phyloP scores from a whole-genome alignment of 2,888 invertebrate species.

The Tortrix viridana region DNA sequence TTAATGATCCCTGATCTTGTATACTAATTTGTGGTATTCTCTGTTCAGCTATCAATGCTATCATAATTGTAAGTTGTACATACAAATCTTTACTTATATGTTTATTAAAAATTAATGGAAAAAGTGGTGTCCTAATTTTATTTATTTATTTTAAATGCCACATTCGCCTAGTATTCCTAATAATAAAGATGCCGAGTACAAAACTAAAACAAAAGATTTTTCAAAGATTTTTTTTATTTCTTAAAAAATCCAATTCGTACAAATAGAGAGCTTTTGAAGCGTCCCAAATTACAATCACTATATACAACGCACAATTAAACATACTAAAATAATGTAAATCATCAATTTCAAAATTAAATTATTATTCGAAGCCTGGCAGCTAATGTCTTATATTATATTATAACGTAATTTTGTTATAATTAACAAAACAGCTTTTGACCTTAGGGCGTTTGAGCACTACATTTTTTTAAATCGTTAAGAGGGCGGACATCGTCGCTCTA shows the following conservation, averaged over 20 bases:
- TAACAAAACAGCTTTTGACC: too few species aligned
- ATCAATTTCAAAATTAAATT: slow-evolving; percentile 9
- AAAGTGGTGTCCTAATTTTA: too few species aligned
- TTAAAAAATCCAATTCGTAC: slow-evolving; percentile 18
- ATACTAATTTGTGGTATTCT: slow-evolving; percentile 20
- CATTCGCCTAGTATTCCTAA: too few species aligned
- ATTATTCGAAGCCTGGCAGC: slow-evolving; percentile 3
- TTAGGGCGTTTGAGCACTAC: too few species aligned
- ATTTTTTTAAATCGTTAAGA: too few species aligned
- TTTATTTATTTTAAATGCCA: too few species aligned
- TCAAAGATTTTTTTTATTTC: slow-evolving; percentile 24
- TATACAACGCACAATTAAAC: slow-evolving; percentile 14
- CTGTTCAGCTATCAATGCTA: slow-evolving; percentile 20
- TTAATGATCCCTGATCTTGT: slow-evolving; percentile 15
- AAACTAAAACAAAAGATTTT: too few species aligned
- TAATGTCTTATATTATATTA: neutral
- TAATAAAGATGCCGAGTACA: too few species aligned
- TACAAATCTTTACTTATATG: slow-evolving; percentile 43
- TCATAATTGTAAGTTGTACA: slow-evolving; percentile 41
- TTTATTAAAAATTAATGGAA: too few species aligned
- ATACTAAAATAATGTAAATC: slow-evolving; percentile 7
- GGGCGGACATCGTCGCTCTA: too few species aligned
- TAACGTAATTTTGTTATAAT: neutral
- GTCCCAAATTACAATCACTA: slow-evolving; percentile 34
- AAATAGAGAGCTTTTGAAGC: slow-evolving; percentile 48